A percentile compares a stretch with the other conserved stretches of the same genome.
These are phyloP conservation scores for Brachionus rotundiformis DNA, from an alignment of 1,140 invertebrate genomes.

Conservation along the genomic window DNA sequence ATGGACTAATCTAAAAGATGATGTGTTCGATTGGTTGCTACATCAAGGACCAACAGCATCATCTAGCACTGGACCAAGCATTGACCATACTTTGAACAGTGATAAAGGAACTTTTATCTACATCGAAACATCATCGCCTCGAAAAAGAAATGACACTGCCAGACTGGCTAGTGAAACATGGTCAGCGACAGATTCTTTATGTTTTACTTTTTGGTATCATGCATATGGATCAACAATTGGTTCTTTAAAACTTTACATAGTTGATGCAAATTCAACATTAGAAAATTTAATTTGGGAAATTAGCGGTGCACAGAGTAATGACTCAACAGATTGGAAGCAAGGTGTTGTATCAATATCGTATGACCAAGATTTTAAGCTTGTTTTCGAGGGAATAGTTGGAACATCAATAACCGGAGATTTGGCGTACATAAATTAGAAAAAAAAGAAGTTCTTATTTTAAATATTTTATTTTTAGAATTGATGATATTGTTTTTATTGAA, in stretches of 20 bases:
- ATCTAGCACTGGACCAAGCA: constrained; percentile 55
- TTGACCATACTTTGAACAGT: constrained; percentile 59
- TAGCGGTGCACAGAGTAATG: not conserved
- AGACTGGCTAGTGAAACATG: constrained; percentile 47
- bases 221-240: not conserved
- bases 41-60: constrained; percentile 54
- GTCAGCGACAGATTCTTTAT: not conserved
- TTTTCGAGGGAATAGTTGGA: constrained; percentile 30
- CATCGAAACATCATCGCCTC: constrained; percentile 21
- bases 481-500: not conserved
- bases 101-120: constrained; percentile 15
- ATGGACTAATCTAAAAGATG: constrained; percentile 55
- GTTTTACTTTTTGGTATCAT: constrained; percentile 42
- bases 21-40: constrained; percentile 55
- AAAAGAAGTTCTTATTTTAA: not conserved
- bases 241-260: constrained; percentile 55
- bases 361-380: constrained; percentile 20
- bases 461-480: not conserved
- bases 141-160: not conserved
- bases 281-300: constrained; percentile 52
- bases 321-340: constrained; percentile 24
- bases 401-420: constrained; percentile 7
- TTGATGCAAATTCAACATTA: constrained; percentile 55
- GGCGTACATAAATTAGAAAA: not conserved
- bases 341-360: not conserved